phyloP scores from a whole-genome alignment of 2,888 invertebrate genomes.

The Lissocephala sabroskyi region DNA sequence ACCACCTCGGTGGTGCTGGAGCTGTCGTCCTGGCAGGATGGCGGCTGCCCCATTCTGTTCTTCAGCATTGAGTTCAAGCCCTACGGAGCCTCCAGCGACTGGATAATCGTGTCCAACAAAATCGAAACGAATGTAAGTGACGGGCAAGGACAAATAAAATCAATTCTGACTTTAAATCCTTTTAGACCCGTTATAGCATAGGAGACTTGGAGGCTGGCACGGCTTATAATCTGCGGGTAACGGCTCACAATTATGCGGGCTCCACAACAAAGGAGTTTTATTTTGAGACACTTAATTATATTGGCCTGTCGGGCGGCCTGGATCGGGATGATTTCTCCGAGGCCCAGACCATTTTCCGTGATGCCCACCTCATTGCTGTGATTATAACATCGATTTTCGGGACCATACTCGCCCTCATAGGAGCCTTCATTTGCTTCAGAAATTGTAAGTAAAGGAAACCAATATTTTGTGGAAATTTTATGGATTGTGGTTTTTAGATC shows the following conservation, averaged over 20 bases:
- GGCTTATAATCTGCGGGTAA: constrained; percentile 74
- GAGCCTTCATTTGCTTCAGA: constrained; percentile 75
- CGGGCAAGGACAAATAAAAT: constrained; percentile 1
- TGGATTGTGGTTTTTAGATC: constrained; percentile 40
- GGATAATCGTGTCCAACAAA: constrained; percentile 74
- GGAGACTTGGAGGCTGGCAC: constrained; percentile 74
- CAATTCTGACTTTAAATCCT: background rate
- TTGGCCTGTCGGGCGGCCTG: constrained; percentile 69
- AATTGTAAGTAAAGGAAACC: constrained; percentile 73
- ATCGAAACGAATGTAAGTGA: constrained; percentile 72
- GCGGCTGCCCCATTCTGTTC: constrained; percentile 85
- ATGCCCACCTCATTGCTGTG: constrained; percentile 67
- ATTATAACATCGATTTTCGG: constrained; percentile 72
- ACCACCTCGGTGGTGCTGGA: constrained; percentile 84
- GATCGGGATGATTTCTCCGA: constrained; percentile 51
- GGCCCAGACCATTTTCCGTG: constrained; percentile 55
- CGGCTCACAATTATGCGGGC: constrained; percentile 78
- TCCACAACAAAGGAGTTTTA: constrained; percentile 76
- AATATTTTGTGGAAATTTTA: background rate
- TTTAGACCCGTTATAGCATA: constrained; percentile 72
- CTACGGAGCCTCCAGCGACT: constrained; percentile 63
- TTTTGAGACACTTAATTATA: constrained; percentile 75
- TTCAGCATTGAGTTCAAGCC: constrained; percentile 74
- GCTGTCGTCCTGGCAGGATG: constrained; percentile 85
- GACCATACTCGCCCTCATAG: constrained; percentile 74